Evolutionary conservation across 2,113 vertebrate genomes (phyloP).

Genomic region (Scartelaos histophorus): DNA sequence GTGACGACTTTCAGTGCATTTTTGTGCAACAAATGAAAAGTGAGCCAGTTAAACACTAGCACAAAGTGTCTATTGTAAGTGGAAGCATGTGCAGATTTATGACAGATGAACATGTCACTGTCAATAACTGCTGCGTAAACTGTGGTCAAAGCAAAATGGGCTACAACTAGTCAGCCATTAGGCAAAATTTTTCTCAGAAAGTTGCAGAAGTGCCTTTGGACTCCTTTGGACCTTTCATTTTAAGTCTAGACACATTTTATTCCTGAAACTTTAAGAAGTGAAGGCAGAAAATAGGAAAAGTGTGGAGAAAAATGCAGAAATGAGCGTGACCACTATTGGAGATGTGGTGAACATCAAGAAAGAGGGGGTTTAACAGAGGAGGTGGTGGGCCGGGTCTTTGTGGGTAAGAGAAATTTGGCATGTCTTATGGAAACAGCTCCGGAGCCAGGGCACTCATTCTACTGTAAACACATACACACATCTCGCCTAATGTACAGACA

Average conservation of each 20-base stretch:
- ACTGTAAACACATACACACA: constrained; percentile 36
- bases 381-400: neutral
- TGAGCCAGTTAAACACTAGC: constrained; percentile 25
- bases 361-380: constrained; percentile 15
- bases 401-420: constrained; percentile 62
- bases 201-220: neutral
- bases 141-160: constrained; percentile 31
- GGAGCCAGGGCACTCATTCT: constrained; percentile 24
- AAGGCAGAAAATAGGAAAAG: constrained; percentile 30
- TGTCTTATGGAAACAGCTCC: constrained; percentile 60
- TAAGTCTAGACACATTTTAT: constrained; percentile 57
- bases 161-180: constrained; percentile 20
- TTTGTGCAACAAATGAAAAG: constrained; percentile 43
- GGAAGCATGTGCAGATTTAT: constrained; percentile 26
- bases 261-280: neutral
- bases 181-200: constrained; percentile 38
- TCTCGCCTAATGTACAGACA: constrained; percentile 12
- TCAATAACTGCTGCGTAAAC: constrained; percentile 42
- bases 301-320: constrained; percentile 10
- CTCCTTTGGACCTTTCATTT: neutral
- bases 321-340: constrained; percentile 57
- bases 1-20: constrained; percentile 63
- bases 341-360: constrained; percentile 62
- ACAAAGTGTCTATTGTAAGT: constrained; percentile 37
- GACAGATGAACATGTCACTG: constrained; percentile 30